A percentile compares a stretch with the other conserved stretches of the same genome.
Conservation (phyloP, 2,888 invertebrate species). For the Aleiodes leptofemur region DNA sequence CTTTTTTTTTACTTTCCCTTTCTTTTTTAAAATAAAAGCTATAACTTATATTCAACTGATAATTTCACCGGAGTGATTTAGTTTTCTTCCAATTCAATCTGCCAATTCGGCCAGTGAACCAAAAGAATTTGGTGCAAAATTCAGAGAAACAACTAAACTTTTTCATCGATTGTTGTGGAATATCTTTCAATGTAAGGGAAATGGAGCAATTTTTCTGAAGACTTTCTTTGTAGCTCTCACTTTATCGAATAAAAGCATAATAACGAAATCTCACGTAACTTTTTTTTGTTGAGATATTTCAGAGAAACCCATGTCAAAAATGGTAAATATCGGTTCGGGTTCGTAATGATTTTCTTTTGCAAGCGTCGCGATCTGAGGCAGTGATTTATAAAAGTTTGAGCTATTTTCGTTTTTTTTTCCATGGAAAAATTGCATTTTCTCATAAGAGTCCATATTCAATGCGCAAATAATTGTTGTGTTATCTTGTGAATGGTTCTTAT, state of each 20-base stretch:
- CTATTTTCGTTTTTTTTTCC: too few relatives aligned
- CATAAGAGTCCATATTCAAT: too few relatives aligned
- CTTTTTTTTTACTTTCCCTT: constrained; percentile 23
- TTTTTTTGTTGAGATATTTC: not conserved
- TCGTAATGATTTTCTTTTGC: too few relatives aligned
- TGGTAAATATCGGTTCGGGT: too few relatives aligned
- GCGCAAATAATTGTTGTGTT: too few relatives aligned
- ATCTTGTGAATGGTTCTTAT: too few relatives aligned
- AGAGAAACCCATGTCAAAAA: too few relatives aligned
- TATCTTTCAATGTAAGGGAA: not conserved
- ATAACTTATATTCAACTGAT: constrained; percentile 9
- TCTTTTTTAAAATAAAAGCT: constrained; percentile 4
- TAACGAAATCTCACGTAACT: not conserved
- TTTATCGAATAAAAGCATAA: too few relatives aligned
- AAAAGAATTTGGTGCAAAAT: not conserved
- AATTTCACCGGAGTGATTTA: constrained; percentile 43
- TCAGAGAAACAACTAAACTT: not conserved
- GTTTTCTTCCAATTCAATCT: constrained; percentile 2
- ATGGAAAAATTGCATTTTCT: too few relatives aligned
- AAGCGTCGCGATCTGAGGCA: too few relatives aligned
- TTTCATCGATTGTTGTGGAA: constrained; percentile 27
- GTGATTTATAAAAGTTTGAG: too few relatives aligned
- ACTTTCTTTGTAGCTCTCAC: too few relatives aligned
- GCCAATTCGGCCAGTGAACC: not conserved
- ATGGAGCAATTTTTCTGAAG: not conserved